Base-by-base conservation (phyloP, 2,113 vertebrate species). In the Chunga burmeisteri region DNA sequence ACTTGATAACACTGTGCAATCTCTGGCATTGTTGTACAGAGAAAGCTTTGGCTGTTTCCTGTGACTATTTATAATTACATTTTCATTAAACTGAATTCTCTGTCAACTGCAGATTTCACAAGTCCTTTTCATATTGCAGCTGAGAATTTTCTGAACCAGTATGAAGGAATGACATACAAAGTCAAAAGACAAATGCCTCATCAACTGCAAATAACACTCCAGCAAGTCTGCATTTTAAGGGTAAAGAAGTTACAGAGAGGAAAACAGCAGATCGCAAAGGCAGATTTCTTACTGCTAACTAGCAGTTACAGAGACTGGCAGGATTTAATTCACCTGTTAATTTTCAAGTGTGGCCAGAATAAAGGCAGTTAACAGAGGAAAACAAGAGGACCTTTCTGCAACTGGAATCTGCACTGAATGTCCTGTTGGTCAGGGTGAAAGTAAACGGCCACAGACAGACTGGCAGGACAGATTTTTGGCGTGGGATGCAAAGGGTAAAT, bases 1-100 rank as follows among this genome's bases (percentile, higher is more conserved):
- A 25, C 32, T 86, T 71, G 59, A 23, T 81, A 93, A 22, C 22
- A 19, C 27, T 49, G 26, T 63, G 66, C 62, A 91, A 10, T 94
- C 74, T 90, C 62, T 88, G 56, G 27, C 36, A 72, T 70, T 91
- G 46, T 81, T 78, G n/a, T 44, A 46, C 10, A 10, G 17, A 91
- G 73, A 71, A 94, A 91, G 16, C 40, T 7, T 32, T 0, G 3
- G 14, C 81, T 94, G 34, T 78, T 93, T 74, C 16, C 27, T 44
- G 2, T 27, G 42, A 22, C 61, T 86, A 47, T 92, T 92, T 92
- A 40, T 66, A 74, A 52, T 81, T 84, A 27, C 58, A 52, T 93
- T 93, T 93, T 94, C 78, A 52, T 95, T 89, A 79, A 79, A 74
- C 44, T 36, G 56, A 61, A 34, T 72, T 94, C 47, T 42, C 62